These are phyloP conservation scores for Watsonalla binaria DNA, from an alignment of 2,888 invertebrate species.

Conservation along the genomic window DNA sequence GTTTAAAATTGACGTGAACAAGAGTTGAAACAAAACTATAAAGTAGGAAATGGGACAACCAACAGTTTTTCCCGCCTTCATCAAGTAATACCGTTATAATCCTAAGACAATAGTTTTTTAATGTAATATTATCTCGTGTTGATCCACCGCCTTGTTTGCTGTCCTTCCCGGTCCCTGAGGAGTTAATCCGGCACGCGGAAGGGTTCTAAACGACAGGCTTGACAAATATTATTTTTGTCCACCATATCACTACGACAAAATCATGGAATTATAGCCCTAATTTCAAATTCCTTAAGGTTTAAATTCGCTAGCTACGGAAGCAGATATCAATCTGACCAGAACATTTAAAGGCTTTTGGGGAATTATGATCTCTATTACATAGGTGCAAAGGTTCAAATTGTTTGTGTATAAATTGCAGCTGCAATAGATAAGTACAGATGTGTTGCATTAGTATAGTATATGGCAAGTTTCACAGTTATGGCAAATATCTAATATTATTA, in stretches of 20 bases:
- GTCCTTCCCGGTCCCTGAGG: conserved; percentile 33
- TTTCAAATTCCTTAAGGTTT: rapidly evolving
- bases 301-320: background rate
- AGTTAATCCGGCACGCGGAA: conserved; percentile 60
- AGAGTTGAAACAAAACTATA: too few relatives aligned
- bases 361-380: background rate
- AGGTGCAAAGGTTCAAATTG: conserved; percentile 3
- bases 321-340: conserved; percentile 13
- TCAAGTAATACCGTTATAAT: background rate
- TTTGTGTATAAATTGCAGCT: conserved; percentile 18
- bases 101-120: background rate
- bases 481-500: conserved; percentile 32
- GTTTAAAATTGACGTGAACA: too few relatives aligned
- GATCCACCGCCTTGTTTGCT: conserved; percentile 27
- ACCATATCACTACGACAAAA: conserved; percentile 5
- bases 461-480: conserved; percentile 29
- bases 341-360: background rate
- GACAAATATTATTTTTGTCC: conserved; percentile 37
- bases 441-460: conserved; percentile 7
- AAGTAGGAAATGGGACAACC: too few relatives aligned
- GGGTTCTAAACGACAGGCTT: conserved; percentile 66
- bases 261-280: background rate
- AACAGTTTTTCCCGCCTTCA: too few relatives aligned
- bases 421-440: conserved; percentile 27
- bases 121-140: conserved; percentile 1